These are phyloP conservation scores for Epinotia brunnichana DNA, from an alignment of 2,888 invertebrate species.

Conservation along the genomic window DNA sequence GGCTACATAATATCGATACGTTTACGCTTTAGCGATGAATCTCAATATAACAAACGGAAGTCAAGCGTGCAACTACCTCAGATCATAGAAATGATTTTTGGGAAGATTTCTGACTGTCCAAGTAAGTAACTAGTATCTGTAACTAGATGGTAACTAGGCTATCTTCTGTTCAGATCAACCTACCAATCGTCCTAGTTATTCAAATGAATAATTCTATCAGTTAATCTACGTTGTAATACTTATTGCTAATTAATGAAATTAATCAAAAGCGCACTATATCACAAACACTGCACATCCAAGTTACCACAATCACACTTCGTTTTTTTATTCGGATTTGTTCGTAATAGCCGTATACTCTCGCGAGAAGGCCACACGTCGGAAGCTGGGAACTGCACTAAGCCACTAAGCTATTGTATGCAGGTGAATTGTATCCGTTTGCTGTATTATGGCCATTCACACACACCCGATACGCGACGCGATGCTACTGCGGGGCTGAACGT, in stretches of 20 bases:
- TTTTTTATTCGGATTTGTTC: conserved; percentile 40
- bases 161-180: not conserved
- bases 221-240: conserved; percentile 3
- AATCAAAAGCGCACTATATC: conserved; percentile 15
- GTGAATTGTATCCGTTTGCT: conserved; percentile 78
- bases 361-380: conserved; percentile 76
- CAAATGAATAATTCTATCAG: not conserved
- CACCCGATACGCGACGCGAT: conserved; percentile 50
- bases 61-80: too few relatives aligned
- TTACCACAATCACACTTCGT: conserved; percentile 15
- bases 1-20: too few relatives aligned
- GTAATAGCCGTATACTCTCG: conserved; percentile 52
- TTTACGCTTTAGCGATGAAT: too few relatives aligned
- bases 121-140: too few relatives aligned
- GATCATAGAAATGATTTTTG: too few relatives aligned
- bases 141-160: not conserved
- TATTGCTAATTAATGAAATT: not conserved
- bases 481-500: conserved; percentile 25
- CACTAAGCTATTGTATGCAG: conserved; percentile 83
- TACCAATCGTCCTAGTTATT: not conserved
- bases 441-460: conserved; percentile 80
- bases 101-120: too few relatives aligned
- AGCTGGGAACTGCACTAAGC: conserved; percentile 78
- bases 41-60: too few relatives aligned
- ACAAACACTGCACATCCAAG: conserved; percentile 31